Evolutionary conservation across 1,140 invertebrate genomes (phyloP).

Genomic region (Drosophila mauritiana): DNA sequence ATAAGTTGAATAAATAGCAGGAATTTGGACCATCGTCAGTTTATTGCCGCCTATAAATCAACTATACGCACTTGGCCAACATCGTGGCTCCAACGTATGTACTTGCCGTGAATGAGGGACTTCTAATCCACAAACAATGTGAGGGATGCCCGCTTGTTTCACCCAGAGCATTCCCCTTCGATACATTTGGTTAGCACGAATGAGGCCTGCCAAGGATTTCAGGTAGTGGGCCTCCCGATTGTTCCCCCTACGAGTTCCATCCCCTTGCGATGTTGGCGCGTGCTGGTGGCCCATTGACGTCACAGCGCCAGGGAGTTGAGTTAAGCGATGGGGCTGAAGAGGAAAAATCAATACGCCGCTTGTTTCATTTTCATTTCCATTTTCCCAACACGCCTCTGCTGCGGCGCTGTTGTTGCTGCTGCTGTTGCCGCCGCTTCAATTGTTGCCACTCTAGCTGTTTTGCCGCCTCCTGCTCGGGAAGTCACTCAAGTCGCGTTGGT

Average conservation of each 20-base stretch:
- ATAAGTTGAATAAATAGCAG: not conserved
- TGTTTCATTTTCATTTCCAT: slow-evolving; percentile 49
- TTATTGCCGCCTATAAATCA: slow-evolving; percentile 11
- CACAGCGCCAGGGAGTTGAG: slow-evolving; percentile 58
- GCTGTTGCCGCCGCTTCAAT: slow-evolving; percentile 30
- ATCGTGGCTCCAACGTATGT: slow-evolving; percentile 1
- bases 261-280: slow-evolving; percentile 24
- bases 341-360: slow-evolving; percentile 69
- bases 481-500: slow-evolving; percentile 71
- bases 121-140: slow-evolving; percentile 26
- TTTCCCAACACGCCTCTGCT: slow-evolving; percentile 24
- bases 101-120: slow-evolving; percentile 7
- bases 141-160: not conserved
- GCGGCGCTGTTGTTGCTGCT: slow-evolving; percentile 11
- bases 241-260: not conserved
- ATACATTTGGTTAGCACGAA: slow-evolving; percentile 23
- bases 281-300: slow-evolving; percentile 58
- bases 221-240: slow-evolving; percentile 4
- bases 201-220: slow-evolving; percentile 26
- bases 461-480: slow-evolving; percentile 34
- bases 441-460: slow-evolving; percentile 30
- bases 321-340: slow-evolving; percentile 15
- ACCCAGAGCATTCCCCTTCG: slow-evolving; percentile 11
- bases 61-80: slow-evolving; percentile 16
- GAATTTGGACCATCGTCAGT: slow-evolving; percentile 2